phyloP scores from a whole-genome alignment of 2,888 invertebrate species.

The Troilus luridus region DNA sequence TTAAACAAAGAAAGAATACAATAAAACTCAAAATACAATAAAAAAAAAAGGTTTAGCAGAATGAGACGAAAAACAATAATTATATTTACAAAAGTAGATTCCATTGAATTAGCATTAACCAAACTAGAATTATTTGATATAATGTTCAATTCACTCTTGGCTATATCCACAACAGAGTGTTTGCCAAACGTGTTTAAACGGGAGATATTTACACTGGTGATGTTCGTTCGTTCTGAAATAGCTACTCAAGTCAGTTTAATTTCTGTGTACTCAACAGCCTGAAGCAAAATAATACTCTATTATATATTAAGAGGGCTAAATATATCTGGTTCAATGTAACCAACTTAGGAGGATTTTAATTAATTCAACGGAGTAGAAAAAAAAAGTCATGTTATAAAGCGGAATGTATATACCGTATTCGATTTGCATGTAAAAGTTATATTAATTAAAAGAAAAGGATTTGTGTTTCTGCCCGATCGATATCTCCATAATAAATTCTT shows the following conservation, averaged over 20 bases:
- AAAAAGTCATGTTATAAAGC: too few species aligned
- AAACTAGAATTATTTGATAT: conserved; percentile 33
- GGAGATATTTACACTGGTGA: conserved; percentile 35
- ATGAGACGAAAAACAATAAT: not conserved
- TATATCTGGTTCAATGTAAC: not conserved
- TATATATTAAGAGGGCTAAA: not conserved
- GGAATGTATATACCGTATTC: not conserved
- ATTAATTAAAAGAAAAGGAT: too few species aligned
- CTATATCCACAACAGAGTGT: conserved; percentile 10
- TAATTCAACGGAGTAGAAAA: not conserved
- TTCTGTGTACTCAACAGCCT: conserved; percentile 18
- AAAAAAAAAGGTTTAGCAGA: not conserved
- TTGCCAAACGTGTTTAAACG: conserved; percentile 39
- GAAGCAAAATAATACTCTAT: not conserved
- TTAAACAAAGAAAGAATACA: not conserved
- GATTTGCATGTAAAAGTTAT: too few species aligned
- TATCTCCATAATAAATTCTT: too few species aligned
- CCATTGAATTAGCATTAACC: conserved; percentile 18
- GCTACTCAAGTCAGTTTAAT: conserved; percentile 22
- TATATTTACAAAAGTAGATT: conserved; percentile 26
- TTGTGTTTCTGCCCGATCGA: too few species aligned
- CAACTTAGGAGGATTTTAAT: not conserved
- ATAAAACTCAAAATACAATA: not conserved
- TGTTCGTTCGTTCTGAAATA: conserved; percentile 25
- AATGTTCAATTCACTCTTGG: conserved; percentile 34